Evolutionary conservation across 2,797 vertebrate species (phyloP).

Genomic region (Glyptemys insculpta): DNA sequence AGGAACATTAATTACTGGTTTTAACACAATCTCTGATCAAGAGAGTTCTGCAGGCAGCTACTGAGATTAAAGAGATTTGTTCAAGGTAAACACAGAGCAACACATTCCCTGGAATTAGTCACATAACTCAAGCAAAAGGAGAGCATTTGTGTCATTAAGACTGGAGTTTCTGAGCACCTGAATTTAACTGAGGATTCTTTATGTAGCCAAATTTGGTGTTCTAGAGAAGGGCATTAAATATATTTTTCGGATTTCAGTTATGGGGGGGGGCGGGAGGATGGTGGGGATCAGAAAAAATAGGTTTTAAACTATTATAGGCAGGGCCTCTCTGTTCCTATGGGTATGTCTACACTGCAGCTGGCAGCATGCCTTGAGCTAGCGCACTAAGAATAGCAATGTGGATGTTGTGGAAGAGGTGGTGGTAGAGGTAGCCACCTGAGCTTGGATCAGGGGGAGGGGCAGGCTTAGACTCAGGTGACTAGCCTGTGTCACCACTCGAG

Average conservation of each 20-base stretch:
- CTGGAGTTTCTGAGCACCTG: not conserved
- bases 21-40: not conserved
- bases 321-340: not conserved
- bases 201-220: not conserved
- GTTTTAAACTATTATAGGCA: slow-evolving; percentile 6
- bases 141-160: rapidly evolving
- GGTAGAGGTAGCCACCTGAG: not conserved
- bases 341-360: not conserved
- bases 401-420: not conserved
- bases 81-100: not conserved
- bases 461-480: not conserved
- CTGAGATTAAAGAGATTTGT: slow-evolving; percentile 30
- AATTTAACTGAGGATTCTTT: not conserved
- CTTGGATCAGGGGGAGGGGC: not conserved
- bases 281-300: not conserved
- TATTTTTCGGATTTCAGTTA: slow-evolving; percentile 9
- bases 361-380: not conserved
- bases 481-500: not conserved
- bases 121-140: not conserved
- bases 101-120: not conserved
- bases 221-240: slow-evolving; percentile 54
- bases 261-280: not conserved
- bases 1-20: not conserved
- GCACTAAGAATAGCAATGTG: not conserved
- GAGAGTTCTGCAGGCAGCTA: slow-evolving; percentile 13